Evolutionary conservation across 2,113 vertebrate species (phyloP).

Genomic region (Platysternon megacephalum): DNA sequence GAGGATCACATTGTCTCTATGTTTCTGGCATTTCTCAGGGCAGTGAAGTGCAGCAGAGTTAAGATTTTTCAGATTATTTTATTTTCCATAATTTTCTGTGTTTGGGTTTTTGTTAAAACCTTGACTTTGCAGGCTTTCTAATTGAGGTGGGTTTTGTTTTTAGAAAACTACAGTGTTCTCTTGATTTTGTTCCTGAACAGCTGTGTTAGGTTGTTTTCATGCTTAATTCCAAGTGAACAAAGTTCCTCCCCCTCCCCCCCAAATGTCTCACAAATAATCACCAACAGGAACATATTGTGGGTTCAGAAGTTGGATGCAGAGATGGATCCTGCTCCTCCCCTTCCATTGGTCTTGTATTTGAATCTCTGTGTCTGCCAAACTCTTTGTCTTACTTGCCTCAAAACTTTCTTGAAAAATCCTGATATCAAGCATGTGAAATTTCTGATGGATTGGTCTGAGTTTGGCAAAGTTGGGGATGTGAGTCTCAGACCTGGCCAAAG

Average conservation of each 20-base stretch:
- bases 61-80: neutral
- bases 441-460: too few species aligned
- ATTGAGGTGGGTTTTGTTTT: neutral
- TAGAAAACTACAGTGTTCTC: neutral
- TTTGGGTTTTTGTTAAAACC: neutral
- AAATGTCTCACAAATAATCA: neutral
- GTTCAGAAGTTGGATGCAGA: neutral
- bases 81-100: neutral
- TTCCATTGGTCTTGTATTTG: neutral
- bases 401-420: neutral
- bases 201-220: neutral
- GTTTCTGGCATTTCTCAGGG: neutral
- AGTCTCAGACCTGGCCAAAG: neutral
- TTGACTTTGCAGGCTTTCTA: neutral
- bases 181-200: neutral
- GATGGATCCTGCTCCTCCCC: neutral
- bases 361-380: neutral
- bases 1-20: neutral
- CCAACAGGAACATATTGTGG: neutral
- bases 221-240: neutral
- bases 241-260: neutral
- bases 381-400: neutral
- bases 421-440: neutral
- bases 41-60: neutral
- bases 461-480: neutral